phyloP scores from a whole-genome alignment of 2,888 invertebrate species.

The Yponomeuta malinellus region DNA sequence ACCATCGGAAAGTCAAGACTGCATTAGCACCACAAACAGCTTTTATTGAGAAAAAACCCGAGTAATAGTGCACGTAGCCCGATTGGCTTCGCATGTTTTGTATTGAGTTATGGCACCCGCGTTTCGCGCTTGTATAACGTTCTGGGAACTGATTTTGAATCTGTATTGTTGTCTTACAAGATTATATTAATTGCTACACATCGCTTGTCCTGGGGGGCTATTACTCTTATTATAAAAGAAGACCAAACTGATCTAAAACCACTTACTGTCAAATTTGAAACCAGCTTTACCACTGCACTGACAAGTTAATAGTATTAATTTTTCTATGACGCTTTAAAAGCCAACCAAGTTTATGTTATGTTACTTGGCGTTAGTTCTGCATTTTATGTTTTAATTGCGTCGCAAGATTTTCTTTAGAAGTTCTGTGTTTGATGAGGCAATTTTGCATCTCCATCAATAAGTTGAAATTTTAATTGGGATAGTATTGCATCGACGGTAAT shows the following conservation, averaged over 20 bases:
- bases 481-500: too few species aligned
- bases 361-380: not conserved
- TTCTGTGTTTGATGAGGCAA: too few species aligned
- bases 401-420: too few species aligned
- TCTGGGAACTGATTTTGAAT: not conserved
- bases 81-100: constrained; percentile 16
- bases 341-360: not conserved
- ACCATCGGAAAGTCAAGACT: too few species aligned
- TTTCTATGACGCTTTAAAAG: not conserved
- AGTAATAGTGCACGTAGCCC: constrained; percentile 4
- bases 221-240: too few species aligned
- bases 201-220: too few species aligned
- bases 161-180: not conserved
- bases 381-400: not conserved
- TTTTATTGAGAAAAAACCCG: not conserved
- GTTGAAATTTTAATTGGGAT: too few species aligned
- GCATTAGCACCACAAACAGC: not conserved
- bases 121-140: not conserved
- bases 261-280: not conserved
- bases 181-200: not conserved
- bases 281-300: not conserved
- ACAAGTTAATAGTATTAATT: not conserved
- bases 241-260: too few species aligned
- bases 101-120: constrained; percentile 1
- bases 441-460: too few species aligned